phyloP scores from a whole-genome alignment of 1,140 invertebrate species.

The Conus betulinus region DNA sequence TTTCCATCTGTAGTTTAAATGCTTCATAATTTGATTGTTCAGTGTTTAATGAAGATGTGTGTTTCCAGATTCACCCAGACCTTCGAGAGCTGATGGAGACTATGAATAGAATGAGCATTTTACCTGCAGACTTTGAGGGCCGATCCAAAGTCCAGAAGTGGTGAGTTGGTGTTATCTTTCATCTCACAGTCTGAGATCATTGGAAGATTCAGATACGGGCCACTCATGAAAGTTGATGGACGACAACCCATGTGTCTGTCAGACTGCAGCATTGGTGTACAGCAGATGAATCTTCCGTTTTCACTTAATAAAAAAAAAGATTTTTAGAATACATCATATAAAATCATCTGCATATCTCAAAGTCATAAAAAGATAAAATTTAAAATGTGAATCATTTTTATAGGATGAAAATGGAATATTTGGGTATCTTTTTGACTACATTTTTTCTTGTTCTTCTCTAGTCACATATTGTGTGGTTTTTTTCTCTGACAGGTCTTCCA shows the following conservation, averaged over 20 bases:
- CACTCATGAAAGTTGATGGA: too few relatives aligned
- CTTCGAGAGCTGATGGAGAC: constrained; percentile 94
- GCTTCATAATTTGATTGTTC: not conserved
- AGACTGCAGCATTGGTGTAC: too few relatives aligned
- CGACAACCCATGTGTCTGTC: too few relatives aligned
- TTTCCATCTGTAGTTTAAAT: too few relatives aligned
- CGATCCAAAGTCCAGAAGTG: constrained; percentile 91
- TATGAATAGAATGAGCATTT: constrained; percentile 87
- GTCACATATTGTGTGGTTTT: not conserved
- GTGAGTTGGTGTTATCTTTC: constrained; percentile 64
- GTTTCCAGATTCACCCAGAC: constrained; percentile 90
- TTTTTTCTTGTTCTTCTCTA: not conserved
- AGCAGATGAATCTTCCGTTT: too few relatives aligned
- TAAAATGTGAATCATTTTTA: too few relatives aligned
- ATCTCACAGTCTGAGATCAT: not conserved
- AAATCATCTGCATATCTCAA: too few relatives aligned
- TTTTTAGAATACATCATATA: too few relatives aligned
- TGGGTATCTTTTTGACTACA: too few relatives aligned
- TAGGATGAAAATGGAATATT: too few relatives aligned
- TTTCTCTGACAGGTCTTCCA: not conserved
- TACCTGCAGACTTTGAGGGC: constrained; percentile 91
- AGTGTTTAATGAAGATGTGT: not conserved
- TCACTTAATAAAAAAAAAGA: too few relatives aligned
- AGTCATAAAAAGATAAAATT: too few relatives aligned
- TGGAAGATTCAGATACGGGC: not conserved